Evolutionary conservation across 1,140 invertebrate genomes (phyloP).

Genomic region (Cyphomyrmex costatus): DNA sequence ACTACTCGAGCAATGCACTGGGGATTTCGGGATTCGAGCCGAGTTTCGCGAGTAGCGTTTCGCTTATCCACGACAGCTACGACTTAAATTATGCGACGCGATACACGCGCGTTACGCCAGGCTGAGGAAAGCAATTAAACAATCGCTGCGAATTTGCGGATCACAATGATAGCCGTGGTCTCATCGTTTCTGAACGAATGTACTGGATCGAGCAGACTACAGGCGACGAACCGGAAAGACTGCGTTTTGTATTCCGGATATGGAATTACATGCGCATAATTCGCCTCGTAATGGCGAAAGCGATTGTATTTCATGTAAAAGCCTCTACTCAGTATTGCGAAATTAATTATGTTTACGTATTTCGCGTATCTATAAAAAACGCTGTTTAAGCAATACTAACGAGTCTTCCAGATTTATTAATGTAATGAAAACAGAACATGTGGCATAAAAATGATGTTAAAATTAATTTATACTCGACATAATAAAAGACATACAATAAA

Average conservation of each 20-base stretch:
- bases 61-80: conserved; percentile 26
- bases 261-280: conserved; percentile 44
- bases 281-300: conserved; percentile 31
- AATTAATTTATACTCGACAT: neutral
- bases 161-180: conserved; percentile 20
- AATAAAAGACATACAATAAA: conserved; percentile 23
- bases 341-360: conserved; percentile 12
- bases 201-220: neutral
- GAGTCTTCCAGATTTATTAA: neutral
- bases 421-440: neutral
- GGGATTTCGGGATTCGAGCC: conserved; percentile 61
- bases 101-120: conserved; percentile 6
- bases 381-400: too few relatives aligned
- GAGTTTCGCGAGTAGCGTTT: conserved; percentile 45
- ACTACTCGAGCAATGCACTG: conserved; percentile 8
- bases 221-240: conserved; percentile 38
- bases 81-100: conserved; percentile 65
- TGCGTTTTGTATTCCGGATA: conserved; percentile 28
- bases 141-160: conserved; percentile 45
- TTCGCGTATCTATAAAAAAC: neutral
- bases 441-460: neutral
- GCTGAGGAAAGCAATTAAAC: conserved; percentile 53
- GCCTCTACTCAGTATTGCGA: conserved; percentile 23
- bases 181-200: conserved; percentile 29
- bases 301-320: conserved; percentile 52